A percentile compares a stretch with the other conserved stretches of the same genome.
Conservation (phyloP, 2,888 invertebrate species). For the Melitaea athalia region DNA sequence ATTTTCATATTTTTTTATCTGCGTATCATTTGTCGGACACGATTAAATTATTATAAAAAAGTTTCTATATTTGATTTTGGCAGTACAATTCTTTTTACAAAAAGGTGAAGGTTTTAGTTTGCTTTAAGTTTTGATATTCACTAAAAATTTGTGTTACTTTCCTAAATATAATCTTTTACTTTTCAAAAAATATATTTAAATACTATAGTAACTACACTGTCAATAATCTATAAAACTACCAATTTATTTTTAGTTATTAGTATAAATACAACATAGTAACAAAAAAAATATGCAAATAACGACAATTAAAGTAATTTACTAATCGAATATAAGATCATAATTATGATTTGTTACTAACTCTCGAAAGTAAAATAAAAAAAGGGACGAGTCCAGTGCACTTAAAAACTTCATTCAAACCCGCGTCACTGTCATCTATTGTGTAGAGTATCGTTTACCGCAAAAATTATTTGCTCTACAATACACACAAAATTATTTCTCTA, state of each 20-base stretch:
- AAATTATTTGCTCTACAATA: conserved; percentile 75
- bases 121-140: neutral
- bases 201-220: too few species aligned
- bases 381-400: conserved; percentile 26
- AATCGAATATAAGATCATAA: neutral
- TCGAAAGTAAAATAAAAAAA: conserved; percentile 13
- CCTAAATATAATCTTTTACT: too few species aligned
- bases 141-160: neutral
- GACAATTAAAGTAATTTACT: neutral
- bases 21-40: conserved; percentile 36
- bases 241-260: too few species aligned
- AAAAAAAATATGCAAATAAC: neutral
- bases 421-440: conserved; percentile 72
- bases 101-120: neutral
- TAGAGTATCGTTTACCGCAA: conserved; percentile 78
- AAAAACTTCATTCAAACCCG: conserved; percentile 47
- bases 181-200: too few species aligned
- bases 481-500: conserved; percentile 70
- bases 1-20: conserved; percentile 54
- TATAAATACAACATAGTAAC: too few species aligned
- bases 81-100: too few species aligned
- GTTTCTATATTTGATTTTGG: too few species aligned
- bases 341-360: neutral
- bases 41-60: conserved; percentile 10
- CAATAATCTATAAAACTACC: too few species aligned